Conservation (phyloP, 2,888 invertebrate species). For the Nemotelus nigrinus region DNA sequence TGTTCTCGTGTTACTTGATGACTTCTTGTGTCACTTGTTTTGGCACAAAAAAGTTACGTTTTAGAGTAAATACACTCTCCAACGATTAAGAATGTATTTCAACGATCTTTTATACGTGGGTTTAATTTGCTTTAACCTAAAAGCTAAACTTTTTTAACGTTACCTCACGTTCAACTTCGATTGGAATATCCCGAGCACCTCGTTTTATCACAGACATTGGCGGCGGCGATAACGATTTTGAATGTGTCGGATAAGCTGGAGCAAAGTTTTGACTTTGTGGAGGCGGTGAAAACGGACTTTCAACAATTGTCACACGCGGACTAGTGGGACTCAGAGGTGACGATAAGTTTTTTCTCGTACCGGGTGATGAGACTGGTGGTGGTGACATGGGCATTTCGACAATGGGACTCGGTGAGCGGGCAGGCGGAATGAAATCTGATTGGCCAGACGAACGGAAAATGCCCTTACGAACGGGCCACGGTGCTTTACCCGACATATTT, state of each 20-base stretch:
- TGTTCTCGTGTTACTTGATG: too few relatives aligned
- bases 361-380: constrained; percentile 53
- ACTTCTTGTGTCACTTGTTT: too few relatives aligned
- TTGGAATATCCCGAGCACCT: constrained; percentile 63
- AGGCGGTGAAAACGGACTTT: constrained; percentile 56
- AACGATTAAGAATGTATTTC: too few relatives aligned
- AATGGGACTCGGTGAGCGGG: constrained; percentile 64
- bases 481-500: constrained; percentile 68
- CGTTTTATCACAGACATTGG: constrained; percentile 49
- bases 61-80: too few relatives aligned
- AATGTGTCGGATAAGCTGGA: constrained; percentile 35
- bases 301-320: constrained; percentile 54
- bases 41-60: too few relatives aligned
- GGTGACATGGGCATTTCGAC: constrained; percentile 65
- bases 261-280: constrained; percentile 47
- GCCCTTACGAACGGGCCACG: constrained; percentile 78
- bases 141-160: neutral
- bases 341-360: constrained; percentile 37
- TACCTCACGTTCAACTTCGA: constrained; percentile 64
- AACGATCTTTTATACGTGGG: too few relatives aligned
- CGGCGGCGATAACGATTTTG: constrained; percentile 29
- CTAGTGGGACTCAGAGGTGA: constrained; percentile 44
- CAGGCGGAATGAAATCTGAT: constrained; percentile 63
- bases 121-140: too few relatives aligned
- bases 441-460: constrained; percentile 66